Evolutionary conservation across 2,888 invertebrate genomes (phyloP).

Genomic region (Hecatera dysodea): DNA sequence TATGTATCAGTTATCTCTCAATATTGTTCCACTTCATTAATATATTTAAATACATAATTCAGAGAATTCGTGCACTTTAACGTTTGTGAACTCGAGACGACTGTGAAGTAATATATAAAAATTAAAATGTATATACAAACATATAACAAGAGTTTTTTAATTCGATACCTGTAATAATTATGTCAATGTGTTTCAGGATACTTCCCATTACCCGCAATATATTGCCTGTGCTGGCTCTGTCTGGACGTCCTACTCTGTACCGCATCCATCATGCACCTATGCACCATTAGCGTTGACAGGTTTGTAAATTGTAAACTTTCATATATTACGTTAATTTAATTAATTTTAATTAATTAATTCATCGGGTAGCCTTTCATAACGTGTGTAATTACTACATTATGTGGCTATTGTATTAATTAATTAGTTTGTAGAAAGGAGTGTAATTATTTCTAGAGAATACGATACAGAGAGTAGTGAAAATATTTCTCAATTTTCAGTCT

Average conservation of each 20-base stretch:
- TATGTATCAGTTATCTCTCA: no score
- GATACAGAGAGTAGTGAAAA: background rate
- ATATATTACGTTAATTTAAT: background rate
- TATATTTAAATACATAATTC: no score
- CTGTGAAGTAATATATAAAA: no score
- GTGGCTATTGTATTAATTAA: conserved; percentile 2
- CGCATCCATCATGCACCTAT: conserved; percentile 98
- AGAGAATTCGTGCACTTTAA: no score
- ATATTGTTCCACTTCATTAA: no score
- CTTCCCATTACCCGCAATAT: conserved; percentile 95
- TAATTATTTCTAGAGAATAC: background rate
- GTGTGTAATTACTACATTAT: background rate
- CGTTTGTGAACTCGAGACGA: no score
- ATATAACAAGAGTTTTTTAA: background rate
- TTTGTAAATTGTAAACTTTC: conserved; percentile 61
- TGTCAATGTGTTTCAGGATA: conserved; percentile 91
- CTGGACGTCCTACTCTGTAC: conserved; percentile 99
- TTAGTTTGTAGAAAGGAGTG: background rate
- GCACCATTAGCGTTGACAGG: conserved; percentile 98
- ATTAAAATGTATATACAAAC: no score
- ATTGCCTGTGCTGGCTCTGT: conserved; percentile 98
- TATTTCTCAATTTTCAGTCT: background rate
- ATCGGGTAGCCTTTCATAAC: background rate
- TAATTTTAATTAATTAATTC: background rate
- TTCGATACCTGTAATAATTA: background rate